Conservation (phyloP, 2,888 invertebrate genomes). For the Ophion slaviceki region DNA sequence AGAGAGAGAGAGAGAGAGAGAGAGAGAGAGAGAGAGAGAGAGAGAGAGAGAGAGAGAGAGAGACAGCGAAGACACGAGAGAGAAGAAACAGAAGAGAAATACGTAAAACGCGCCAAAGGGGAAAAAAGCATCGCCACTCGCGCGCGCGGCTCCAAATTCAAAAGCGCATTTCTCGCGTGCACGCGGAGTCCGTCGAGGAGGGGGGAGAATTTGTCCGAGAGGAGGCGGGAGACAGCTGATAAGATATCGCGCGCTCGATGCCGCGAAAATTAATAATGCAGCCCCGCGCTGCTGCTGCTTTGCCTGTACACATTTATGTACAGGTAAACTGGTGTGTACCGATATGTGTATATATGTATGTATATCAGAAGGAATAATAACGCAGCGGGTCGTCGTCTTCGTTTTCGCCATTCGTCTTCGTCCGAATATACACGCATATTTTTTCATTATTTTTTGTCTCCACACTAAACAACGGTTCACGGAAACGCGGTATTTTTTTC, state of each 20-base stretch:
- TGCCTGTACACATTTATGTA: not conserved
- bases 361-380: no score
- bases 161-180: not conserved
- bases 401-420: no score
- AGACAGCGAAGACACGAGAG: not conserved
- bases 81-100: not conserved
- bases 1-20: not conserved
- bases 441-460: no score
- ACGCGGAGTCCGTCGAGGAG: not conserved
- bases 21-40: no score
- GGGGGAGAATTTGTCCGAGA: not conserved
- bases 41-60: not conserved
- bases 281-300: not conserved
- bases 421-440: no score
- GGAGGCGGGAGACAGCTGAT: slow-evolving; percentile 33
- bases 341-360: not conserved
- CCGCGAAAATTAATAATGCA: slow-evolving; percentile 19
- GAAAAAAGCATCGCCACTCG: not conserved
- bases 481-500: no score
- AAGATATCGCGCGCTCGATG: slow-evolving; percentile 28
- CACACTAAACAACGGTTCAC: no score
- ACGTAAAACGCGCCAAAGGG: no score
- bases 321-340: not conserved
- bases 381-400: no score
- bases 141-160: not conserved